phyloP scores from a whole-genome alignment of 2,888 invertebrate genomes.

The Toxonevra muliebris region DNA sequence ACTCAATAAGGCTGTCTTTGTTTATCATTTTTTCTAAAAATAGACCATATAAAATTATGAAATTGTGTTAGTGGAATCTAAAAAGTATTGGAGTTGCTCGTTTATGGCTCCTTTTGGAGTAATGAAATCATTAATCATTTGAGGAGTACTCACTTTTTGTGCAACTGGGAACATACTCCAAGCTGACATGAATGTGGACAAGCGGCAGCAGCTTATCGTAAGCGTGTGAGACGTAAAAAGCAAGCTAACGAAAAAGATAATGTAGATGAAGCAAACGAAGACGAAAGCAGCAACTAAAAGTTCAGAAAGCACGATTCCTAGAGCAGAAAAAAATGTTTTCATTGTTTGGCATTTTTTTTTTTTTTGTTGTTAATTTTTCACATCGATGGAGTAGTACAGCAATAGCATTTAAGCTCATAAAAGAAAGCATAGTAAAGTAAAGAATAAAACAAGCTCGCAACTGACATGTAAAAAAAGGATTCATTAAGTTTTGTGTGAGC shows the following conservation, averaged over 20 bases:
- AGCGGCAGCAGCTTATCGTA: too few relatives aligned
- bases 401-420: slow-evolving; percentile 7
- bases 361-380: neutral
- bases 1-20: too few relatives aligned
- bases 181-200: neutral
- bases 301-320: slow-evolving; percentile 26
- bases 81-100: too few relatives aligned
- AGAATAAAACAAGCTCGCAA: neutral
- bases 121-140: too few relatives aligned
- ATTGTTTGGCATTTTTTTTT: slow-evolving; percentile 7
- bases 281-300: slow-evolving; percentile 21
- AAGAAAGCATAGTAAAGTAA: neutral
- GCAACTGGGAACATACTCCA: too few relatives aligned
- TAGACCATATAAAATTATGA: too few relatives aligned
- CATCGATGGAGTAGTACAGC: neutral
- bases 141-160: too few relatives aligned
- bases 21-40: too few relatives aligned
- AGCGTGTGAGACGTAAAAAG: neutral
- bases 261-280: slow-evolving; percentile 26
- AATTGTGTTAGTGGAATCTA: too few relatives aligned
- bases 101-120: too few relatives aligned
- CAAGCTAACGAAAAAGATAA: slow-evolving; percentile 32
- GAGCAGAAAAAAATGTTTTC: neutral
- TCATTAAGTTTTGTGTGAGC: slow-evolving; percentile 44
- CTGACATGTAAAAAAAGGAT: slow-evolving; percentile 35